phyloP scores from a whole-genome alignment of 2,797 vertebrate genomes.

The Sciaenops ocellatus region DNA sequence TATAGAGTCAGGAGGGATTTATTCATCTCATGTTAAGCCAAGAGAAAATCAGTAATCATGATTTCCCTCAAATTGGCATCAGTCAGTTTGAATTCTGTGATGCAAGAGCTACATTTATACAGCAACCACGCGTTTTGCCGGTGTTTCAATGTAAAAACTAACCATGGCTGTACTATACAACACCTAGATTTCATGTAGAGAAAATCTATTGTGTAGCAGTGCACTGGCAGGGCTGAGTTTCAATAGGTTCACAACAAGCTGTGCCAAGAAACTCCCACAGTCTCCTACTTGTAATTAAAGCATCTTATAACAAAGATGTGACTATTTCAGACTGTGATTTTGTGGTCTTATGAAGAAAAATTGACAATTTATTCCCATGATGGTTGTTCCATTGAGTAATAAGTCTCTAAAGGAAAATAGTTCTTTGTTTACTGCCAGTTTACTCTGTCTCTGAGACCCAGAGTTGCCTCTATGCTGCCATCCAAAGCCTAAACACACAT shows the following conservation, averaged over 20 bases:
- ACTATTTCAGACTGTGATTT: conserved; percentile 40
- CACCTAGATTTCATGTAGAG: conserved; percentile 17
- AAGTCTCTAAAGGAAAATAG: conserved; percentile 57
- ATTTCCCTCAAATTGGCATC: conserved; percentile 57
- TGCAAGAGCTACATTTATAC: conserved; percentile 16
- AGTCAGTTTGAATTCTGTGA: conserved; percentile 36
- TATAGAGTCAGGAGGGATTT: conserved; percentile 70
- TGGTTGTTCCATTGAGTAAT: conserved; percentile 53
- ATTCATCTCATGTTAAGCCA: conserved; percentile 74
- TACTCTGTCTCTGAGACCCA: conserved; percentile 40
- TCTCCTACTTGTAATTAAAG: conserved; percentile 50
- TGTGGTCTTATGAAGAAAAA: conserved; percentile 17
- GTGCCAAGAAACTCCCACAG: conserved; percentile 45
- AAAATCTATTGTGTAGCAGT: conserved; percentile 25
- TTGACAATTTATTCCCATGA: conserved; percentile 49
- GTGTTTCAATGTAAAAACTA: conserved; percentile 7
- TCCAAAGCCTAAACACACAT: conserved; percentile 55
- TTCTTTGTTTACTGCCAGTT: conserved; percentile 63
- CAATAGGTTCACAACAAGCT: conserved; percentile 22
- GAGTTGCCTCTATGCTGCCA: conserved; percentile 51
- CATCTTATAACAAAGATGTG: conserved; percentile 35
- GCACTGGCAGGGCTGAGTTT: conserved; percentile 23
- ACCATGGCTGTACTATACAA: conserved; percentile 8
- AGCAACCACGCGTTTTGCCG: conserved; percentile 1
- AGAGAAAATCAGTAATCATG: conserved; percentile 69